A percentile compares a stretch with the other conserved stretches of the same genome.
Conservation (phyloP, 2,888 invertebrate species). For the Erynnis tages region DNA sequence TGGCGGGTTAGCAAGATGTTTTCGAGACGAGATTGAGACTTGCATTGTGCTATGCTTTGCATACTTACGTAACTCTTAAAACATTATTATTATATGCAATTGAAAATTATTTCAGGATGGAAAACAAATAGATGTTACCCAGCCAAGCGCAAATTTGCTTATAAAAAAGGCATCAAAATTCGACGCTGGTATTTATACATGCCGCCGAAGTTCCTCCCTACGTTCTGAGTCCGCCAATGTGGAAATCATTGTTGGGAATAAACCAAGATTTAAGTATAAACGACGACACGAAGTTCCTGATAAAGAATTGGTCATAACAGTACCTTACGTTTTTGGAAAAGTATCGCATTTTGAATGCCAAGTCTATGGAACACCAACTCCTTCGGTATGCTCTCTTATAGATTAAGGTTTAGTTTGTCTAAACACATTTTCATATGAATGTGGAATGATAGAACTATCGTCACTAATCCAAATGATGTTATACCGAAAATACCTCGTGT, state of each 20-base stretch:
- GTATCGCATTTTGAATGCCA: neutral
- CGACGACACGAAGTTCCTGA: neutral
- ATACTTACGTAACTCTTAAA: no score
- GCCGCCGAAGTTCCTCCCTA: neutral
- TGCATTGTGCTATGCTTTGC: no score
- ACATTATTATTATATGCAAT: no score
- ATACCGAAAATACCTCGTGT: no score
- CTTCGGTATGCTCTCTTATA: no score
- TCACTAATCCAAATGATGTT: no score
- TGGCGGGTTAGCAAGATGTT: no score
- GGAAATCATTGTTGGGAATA: neutral
- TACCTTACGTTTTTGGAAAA: neutral
- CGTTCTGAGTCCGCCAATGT: neutral
- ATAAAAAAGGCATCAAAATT: neutral
- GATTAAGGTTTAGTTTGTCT: no score
- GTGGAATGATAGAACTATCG: no score
- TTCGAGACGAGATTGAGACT: no score
- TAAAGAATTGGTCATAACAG: neutral
- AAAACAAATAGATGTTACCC: neutral
- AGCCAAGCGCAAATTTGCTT: neutral
- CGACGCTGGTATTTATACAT: constrained; percentile 8
- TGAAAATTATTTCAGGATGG: constrained; percentile 1
- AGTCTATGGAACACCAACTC: neutral
- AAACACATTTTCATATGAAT: no score
- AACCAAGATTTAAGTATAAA: neutral